phyloP scores from a whole-genome alignment of 2,797 vertebrate species.

The Phalloptychus januarius region DNA sequence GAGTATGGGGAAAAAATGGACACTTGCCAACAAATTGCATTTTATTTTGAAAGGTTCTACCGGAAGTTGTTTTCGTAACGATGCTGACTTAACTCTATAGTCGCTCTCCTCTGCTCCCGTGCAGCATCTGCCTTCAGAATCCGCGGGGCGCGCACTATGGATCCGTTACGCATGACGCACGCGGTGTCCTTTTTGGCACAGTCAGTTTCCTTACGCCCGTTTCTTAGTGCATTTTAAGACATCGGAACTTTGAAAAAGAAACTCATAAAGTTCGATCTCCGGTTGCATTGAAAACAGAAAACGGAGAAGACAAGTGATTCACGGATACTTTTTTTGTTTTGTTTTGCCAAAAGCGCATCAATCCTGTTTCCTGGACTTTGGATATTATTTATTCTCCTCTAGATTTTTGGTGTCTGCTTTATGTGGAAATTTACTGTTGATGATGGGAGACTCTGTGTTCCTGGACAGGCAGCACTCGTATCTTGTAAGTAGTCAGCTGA shows the following conservation, averaged over 20 bases:
- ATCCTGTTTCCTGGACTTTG: conserved; percentile 35
- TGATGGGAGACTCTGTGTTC: conserved; percentile 84
- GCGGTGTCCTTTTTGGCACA: conserved; percentile 49
- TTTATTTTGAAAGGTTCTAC: conserved; percentile 46
- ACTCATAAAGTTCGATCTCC: background rate
- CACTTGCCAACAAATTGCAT: background rate
- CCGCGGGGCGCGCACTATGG: conserved; percentile 67
- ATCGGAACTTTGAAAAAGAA: conserved; percentile 10
- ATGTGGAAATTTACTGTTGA: conserved; percentile 71
- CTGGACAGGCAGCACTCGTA: conserved; percentile 82
- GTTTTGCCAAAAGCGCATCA: conserved; percentile 10
- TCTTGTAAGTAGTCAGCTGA: conserved; percentile 75
- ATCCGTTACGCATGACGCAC: conserved; percentile 69
- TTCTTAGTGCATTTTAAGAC: conserved; percentile 19
- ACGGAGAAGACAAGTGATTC: conserved; percentile 25
- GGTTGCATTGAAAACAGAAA: conserved; percentile 9
- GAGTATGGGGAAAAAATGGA: background rate
- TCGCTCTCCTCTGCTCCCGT: conserved; percentile 7
- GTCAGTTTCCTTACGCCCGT: conserved; percentile 42
- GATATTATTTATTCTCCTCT: conserved; percentile 43
- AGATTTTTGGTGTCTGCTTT: conserved; percentile 50
- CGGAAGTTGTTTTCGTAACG: background rate
- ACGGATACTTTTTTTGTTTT: conserved; percentile 14
- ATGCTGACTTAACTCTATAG: background rate
- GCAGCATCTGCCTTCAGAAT: conserved; percentile 65